Conservation (phyloP, 2,797 vertebrate species). For the Naso thynnoides region DNA sequence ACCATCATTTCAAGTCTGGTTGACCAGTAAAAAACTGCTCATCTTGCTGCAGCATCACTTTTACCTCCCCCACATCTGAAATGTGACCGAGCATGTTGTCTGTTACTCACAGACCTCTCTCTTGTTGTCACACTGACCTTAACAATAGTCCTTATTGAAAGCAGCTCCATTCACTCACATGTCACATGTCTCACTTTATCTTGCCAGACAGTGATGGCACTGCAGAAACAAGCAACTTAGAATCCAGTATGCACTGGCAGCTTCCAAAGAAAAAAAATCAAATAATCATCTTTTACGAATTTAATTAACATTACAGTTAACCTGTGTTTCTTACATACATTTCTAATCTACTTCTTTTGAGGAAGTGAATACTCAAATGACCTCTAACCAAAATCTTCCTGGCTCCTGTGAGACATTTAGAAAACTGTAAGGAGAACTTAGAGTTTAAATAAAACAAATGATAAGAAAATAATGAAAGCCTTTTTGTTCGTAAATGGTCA, state of each 20-base stretch:
- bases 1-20: neutral
- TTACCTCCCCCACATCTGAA: slow-evolving; percentile 17
- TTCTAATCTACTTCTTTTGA: neutral
- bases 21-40: slow-evolving; percentile 4
- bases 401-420: neutral
- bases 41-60: slow-evolving; percentile 5
- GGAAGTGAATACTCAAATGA: neutral
- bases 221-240: slow-evolving; percentile 40
- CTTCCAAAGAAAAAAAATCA: neutral
- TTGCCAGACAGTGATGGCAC: slow-evolving; percentile 62
- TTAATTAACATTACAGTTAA: neutral
- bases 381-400: too few relatives aligned
- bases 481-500: neutral
- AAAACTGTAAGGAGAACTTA: neutral
- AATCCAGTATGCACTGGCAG: slow-evolving; percentile 6
- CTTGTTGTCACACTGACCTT: slow-evolving; percentile 62
- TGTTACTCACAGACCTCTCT: slow-evolving; percentile 43
- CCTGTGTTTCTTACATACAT: neutral
- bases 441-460: neutral
- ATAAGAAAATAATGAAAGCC: neutral
- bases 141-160: slow-evolving; percentile 70
- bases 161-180: slow-evolving; percentile 60
- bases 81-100: slow-evolving; percentile 30
- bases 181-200: slow-evolving; percentile 72
- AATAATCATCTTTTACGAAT: neutral